Evolutionary conservation across 2,797 vertebrate species (phyloP), one percentile per base, ranked within the genome.

Genomic region (Tiaroga cobitis): DNA sequence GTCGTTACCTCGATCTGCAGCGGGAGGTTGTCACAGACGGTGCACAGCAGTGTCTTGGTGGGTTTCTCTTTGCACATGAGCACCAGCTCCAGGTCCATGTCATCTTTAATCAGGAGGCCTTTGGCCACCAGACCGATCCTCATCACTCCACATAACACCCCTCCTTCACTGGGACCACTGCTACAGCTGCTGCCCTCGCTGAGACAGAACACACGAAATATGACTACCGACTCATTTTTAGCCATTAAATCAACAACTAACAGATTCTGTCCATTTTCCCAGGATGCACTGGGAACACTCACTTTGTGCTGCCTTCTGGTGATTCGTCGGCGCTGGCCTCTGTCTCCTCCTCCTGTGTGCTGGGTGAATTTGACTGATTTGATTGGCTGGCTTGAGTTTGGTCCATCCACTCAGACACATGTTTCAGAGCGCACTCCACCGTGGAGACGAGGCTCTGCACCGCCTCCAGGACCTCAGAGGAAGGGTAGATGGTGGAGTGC

Each of bases 41-140:
- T 96, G 91, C 94, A 93, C 94, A 99, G 95, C 93, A 99, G 94
- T 75, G 96, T 96, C 94, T 97, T 95, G 80, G 98, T 98, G 92
- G 98, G 98, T 90, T 98, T 99, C 93, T 99, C 97, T 94, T 96
- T 95, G 92, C 98, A 99, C 97, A 99, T 96, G 91, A 99, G 96
- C 93, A 99, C 98, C 93, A 99, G 94, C 93, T 99, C 97, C 94
- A 99, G 95, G 91, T 99, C 97, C 97, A 99, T 97, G 92, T 99
- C 98, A 8, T 97, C 98, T 94, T 98, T 99, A 94, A 99, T 99
- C 91, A 99, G 95, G 89, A 99, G 95, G 87, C 98, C 98, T 95
- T 99, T 99, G 86, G 98, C 97, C 89, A 99, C 98, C 91, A 99
- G 95, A 81, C 98, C 98, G 87, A 99, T 97, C 91, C 98, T 96